A percentile compares a stretch with the other conserved stretches of the same genome.
Conservation (phyloP, 2,113 vertebrate species). For the Hippocampus zosterae region DNA sequence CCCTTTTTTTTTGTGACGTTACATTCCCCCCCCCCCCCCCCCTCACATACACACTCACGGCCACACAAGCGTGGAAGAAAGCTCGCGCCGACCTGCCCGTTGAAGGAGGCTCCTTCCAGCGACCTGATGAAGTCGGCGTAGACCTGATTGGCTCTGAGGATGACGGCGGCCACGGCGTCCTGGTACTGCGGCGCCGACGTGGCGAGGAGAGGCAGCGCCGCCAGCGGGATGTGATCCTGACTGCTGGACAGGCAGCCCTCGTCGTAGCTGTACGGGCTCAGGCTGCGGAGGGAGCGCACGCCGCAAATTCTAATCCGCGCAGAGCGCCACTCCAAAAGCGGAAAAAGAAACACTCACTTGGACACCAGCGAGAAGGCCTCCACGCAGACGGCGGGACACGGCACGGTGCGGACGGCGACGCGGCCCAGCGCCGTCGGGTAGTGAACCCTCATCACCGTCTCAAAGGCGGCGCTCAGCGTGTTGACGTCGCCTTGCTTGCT, state of each 20-base stretch:
- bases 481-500: slow-evolving; percentile 92
- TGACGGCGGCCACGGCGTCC: slow-evolving; percentile 88
- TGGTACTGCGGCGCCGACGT: slow-evolving; percentile 95
- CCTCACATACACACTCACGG: too few species aligned
- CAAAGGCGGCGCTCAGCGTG: slow-evolving; percentile 86
- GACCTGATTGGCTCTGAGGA: slow-evolving; percentile 89
- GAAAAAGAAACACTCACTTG: slow-evolving; percentile 70
- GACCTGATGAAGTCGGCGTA: slow-evolving; percentile 90
- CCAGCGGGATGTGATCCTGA: slow-evolving; percentile 96
- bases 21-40: too few species aligned
- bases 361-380: slow-evolving; percentile 94
- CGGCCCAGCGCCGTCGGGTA: slow-evolving; percentile 88
- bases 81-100: slow-evolving; percentile 80
- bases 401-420: slow-evolving; percentile 86
- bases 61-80: background rate
- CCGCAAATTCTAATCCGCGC: background rate
- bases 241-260: slow-evolving; percentile 94
- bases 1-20: too few species aligned
- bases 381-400: slow-evolving; percentile 90
- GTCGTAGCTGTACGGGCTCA: slow-evolving; percentile 93
- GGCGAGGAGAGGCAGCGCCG: slow-evolving; percentile 89
- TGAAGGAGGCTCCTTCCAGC: slow-evolving; percentile 83
- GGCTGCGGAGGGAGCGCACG: slow-evolving; percentile 66
- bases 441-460: slow-evolving; percentile 92
- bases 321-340: too few species aligned